These are phyloP conservation scores for Marcusenius ussheri DNA, from an alignment of 2,113 vertebrate genomes.

Conservation along the genomic window DNA sequence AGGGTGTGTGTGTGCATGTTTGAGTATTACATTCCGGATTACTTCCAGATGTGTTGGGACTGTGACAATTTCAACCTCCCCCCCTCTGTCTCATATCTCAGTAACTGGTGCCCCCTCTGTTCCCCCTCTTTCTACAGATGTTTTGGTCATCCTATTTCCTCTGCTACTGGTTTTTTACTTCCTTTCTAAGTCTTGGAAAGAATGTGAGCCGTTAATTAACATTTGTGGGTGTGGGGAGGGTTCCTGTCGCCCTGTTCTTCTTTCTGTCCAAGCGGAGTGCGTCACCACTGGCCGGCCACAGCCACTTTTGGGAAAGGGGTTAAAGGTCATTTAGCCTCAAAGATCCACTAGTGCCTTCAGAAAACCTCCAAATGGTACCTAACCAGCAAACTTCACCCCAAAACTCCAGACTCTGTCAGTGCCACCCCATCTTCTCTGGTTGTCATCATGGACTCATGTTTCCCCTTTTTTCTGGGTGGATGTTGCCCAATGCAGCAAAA, in stretches of 20 bases:
- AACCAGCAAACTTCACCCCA: background rate
- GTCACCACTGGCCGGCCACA: background rate
- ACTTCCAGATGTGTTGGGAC: slow-evolving; percentile 59
- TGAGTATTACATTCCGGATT: slow-evolving; percentile 39
- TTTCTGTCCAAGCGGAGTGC: background rate
- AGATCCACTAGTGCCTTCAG: background rate
- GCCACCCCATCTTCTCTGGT: background rate
- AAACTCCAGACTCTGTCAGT: background rate
- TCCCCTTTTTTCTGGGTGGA: background rate
- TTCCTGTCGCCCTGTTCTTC: background rate
- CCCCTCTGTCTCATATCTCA: background rate
- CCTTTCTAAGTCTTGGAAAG: background rate
- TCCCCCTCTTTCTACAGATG: slow-evolving; percentile 11
- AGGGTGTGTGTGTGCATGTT: slow-evolving; percentile 27
- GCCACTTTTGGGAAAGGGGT: background rate
- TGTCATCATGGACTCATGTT: background rate
- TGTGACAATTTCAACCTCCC: slow-evolving; percentile 6
- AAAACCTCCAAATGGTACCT: background rate
- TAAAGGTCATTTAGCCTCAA: background rate
- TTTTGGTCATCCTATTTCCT: slow-evolving; percentile 10
- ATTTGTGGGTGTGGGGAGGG: background rate
- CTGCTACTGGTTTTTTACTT: slow-evolving; percentile 1
- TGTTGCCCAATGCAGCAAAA: background rate
- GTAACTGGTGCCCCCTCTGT: background rate
- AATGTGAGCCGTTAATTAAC: background rate